Evolutionary conservation across 2,113 vertebrate genomes (phyloP), one percentile per base, ranked within the genome.

Genomic region (Elgaria multicarinata): DNA sequence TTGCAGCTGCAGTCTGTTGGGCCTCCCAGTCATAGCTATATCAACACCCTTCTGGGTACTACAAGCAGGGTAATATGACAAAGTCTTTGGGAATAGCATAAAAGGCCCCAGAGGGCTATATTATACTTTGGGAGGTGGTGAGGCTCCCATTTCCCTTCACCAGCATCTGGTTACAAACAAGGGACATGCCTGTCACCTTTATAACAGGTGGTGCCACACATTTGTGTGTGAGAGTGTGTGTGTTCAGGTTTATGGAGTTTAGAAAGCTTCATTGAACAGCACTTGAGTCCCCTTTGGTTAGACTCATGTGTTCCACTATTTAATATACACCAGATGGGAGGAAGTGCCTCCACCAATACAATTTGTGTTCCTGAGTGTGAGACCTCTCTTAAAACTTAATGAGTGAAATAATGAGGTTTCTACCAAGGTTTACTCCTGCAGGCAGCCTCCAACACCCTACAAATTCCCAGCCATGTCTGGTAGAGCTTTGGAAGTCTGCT

Each of bases 381-480:
- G 58, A 81, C 62, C 79, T 88, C 55, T 67, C 58, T 89, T 80
- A 75, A 80, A 42, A 81, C 87, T 75, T 75, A 88, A 87, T 69
- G 69, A 42, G 81, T 62, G 53, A 44, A 72, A 78, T 88, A 91
- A 44, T 31, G 20, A 74, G 28, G 20, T 93, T 89, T 78, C 55
- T 86, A 50, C 75, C 77, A 71, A 80, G 87, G 4, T 26, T 66
- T 20, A 6, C 36, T 78, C 33, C 55, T 89, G 33, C 77, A 50
- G 9, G n/a, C 31, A 87, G 87, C 50, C 36, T 42, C 46, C 9
- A 12, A 71, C 0, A 0, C 72, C 39, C 22, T 58, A 83, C 72
- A 84, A 69, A 83, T 87, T 64, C 86, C 55, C 46, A 50, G 24
- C 24, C 6, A 39, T 31, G 50, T 77, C 64, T 67, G 76, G 31